Conservation (phyloP, 2,113 vertebrate genomes). For the Atherinomorus stipes region DNA sequence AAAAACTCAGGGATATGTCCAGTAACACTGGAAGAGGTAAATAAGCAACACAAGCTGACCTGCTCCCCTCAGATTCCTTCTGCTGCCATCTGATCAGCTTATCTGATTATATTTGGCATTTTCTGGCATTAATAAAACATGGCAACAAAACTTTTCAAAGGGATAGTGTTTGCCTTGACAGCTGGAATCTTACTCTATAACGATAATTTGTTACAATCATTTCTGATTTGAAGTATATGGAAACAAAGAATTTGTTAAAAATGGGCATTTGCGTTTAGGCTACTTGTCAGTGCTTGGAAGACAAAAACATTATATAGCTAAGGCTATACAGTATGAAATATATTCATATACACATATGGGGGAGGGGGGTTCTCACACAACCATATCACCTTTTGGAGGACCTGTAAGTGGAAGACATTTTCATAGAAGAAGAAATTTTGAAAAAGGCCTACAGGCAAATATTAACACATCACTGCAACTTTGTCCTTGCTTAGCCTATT, state of each 20-base stretch:
- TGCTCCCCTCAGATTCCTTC: neutral
- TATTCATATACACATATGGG: neutral
- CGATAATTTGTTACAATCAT: neutral
- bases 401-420: too few relatives aligned
- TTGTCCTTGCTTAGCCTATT: constrained; percentile 56
- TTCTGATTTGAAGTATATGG: neutral
- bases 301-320: neutral
- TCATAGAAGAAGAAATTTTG: too few relatives aligned
- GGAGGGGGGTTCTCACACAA: too few relatives aligned
- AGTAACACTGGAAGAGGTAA: constrained; percentile 84
- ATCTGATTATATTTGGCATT: neutral
- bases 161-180: neutral
- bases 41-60: constrained; percentile 46
- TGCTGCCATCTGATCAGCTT: neutral
- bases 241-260: neutral
- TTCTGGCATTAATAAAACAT: neutral
- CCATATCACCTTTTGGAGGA: too few relatives aligned
- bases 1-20: constrained; percentile 84
- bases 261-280: too few relatives aligned
- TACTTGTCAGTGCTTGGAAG: neutral
- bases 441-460: too few relatives aligned
- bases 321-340: neutral
- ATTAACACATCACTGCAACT: too few relatives aligned
- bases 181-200: neutral
- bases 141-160: neutral